Conservation (phyloP, 1,140 invertebrate genomes). For the Mya arenaria region DNA sequence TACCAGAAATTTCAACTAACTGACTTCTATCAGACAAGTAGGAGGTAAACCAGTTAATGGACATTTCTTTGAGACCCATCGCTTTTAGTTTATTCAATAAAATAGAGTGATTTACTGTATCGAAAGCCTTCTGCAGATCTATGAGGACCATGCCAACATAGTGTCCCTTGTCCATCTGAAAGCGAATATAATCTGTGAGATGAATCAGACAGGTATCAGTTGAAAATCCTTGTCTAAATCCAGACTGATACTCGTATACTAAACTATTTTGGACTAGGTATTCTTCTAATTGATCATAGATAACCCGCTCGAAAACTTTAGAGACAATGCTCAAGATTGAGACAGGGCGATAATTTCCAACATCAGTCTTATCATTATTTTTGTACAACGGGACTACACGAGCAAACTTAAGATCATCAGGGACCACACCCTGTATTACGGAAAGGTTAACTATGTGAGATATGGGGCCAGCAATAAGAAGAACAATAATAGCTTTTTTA, state of each 20-base stretch:
- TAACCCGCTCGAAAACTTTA: conserved; percentile 30
- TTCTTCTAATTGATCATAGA: conserved; percentile 26
- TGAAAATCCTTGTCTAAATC: conserved; percentile 17
- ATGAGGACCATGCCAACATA: conserved; percentile 25
- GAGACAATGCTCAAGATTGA: conserved; percentile 26
- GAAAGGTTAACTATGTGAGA: conserved; percentile 1
- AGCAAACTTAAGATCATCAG: conserved; percentile 10
- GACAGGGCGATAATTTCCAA: conserved; percentile 30
- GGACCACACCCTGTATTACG: not conserved
- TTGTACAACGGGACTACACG: conserved; percentile 21
- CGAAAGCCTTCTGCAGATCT: conserved; percentile 51
- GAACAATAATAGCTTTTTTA: too few relatives aligned
- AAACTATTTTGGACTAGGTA: conserved; percentile 22
- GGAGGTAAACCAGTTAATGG: conserved; percentile 39
- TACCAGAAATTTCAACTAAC: conserved; percentile 35
- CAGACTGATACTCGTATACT: conserved; percentile 29
- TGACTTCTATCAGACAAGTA: conserved; percentile 52
- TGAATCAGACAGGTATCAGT: conserved; percentile 37
- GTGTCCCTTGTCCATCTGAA: conserved; percentile 17
- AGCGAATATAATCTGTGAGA: conserved; percentile 37
- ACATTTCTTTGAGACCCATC: conserved; percentile 34
- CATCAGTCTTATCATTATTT: conserved; percentile 25
- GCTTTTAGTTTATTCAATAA: conserved; percentile 24
- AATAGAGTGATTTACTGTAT: conserved; percentile 53
- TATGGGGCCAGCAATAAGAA: not conserved